A percentile compares a stretch with the other conserved stretches of the same genome.
These are phyloP conservation scores for Florisuga fusca DNA, from an alignment of 2,797 vertebrate species.

Conservation along the genomic window DNA sequence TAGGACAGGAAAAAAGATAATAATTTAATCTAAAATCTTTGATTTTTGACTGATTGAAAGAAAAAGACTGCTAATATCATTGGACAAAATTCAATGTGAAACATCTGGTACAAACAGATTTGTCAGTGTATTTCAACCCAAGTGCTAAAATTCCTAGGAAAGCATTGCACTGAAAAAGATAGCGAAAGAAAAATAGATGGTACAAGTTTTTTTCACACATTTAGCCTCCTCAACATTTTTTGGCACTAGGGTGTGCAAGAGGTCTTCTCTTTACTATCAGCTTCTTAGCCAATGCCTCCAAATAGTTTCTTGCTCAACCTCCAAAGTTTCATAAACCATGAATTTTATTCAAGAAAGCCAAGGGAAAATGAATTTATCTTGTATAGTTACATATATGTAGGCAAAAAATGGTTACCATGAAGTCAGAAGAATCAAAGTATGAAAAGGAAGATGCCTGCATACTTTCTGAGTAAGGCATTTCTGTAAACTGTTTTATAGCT, in stretches of 20 bases:
- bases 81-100: not conserved
- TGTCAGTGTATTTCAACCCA: not conserved
- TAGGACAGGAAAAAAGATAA: not conserved
- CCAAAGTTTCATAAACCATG: not conserved
- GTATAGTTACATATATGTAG: not conserved
- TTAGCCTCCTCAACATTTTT: not conserved
- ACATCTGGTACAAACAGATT: not conserved
- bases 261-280: not conserved
- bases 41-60: not conserved
- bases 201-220: not conserved
- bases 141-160: not conserved
- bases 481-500: constrained; percentile 54
- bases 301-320: not conserved
- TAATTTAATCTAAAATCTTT: not conserved
- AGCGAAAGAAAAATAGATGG: not conserved
- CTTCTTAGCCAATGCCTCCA: not conserved
- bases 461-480: constrained; percentile 40
- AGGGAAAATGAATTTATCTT: not conserved
- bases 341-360: not conserved
- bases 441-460: constrained; percentile 9
- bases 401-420: constrained; percentile 62
- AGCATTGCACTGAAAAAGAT: not conserved
- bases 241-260: not conserved
- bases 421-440: constrained; percentile 51
- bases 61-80: not conserved